phyloP scores from a whole-genome alignment of 1,140 invertebrate genomes.

The Thaumatotibia leucotreta region DNA sequence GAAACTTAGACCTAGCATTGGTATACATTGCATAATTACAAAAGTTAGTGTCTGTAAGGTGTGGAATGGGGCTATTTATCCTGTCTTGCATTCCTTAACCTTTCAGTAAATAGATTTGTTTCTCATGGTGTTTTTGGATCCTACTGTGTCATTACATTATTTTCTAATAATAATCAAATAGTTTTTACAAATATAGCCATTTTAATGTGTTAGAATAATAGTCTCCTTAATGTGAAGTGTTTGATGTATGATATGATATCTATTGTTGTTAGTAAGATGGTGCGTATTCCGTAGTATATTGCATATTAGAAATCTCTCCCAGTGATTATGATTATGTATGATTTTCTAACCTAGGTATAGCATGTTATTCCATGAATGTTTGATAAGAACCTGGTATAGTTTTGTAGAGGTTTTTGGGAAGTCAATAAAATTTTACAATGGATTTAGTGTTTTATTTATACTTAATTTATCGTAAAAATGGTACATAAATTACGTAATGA shows the following conservation, averaged over 20 bases:
- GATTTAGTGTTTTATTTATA: constrained; percentile 35
- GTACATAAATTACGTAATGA: constrained; percentile 12
- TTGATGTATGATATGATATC: neutral
- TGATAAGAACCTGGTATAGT: constrained; percentile 68
- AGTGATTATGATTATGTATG: constrained; percentile 30
- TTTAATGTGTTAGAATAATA: neutral
- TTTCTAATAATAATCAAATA: neutral
- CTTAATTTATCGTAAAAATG: constrained; percentile 14
- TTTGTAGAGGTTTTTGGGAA: constrained; percentile 74
- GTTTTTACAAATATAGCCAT: constrained; percentile 5
- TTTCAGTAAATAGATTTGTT: neutral
- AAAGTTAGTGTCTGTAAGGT: too few relatives aligned
- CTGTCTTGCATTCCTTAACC: neutral
- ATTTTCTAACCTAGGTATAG: constrained; percentile 29
- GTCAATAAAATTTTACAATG: constrained; percentile 64
- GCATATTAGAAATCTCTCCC: constrained; percentile 18
- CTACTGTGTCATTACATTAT: neutral
- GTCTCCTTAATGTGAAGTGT: constrained; percentile 1
- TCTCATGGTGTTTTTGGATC: neutral
- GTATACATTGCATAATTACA: too few relatives aligned
- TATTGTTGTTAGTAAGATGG: neutral
- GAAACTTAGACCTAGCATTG: too few relatives aligned
- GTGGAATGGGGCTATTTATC: too few relatives aligned
- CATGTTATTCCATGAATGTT: constrained; percentile 52
- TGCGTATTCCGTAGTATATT: neutral